Evolutionary conservation across 2,888 invertebrate species (phyloP), one percentile per base, ranked within the genome.

Genomic region (Crematogaster levior): DNA sequence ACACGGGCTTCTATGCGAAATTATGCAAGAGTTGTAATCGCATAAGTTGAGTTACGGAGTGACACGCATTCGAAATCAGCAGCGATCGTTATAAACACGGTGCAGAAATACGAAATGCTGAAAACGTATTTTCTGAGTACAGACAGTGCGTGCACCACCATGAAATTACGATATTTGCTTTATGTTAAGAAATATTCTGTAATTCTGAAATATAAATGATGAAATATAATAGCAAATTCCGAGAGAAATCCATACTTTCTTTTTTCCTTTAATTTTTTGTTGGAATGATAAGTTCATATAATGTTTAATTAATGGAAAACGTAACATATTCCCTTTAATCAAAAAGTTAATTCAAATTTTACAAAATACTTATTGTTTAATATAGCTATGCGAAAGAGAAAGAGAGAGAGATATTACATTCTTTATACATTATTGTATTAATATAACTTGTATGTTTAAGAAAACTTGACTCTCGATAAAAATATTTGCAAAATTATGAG

Each of bases 21-120:
- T 68, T 68, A 68, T 79, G 77, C 68, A 79, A 58, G 43, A 68
- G 43, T 3, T 12, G 68, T 43, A 15, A 46, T 68, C 66, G 43
- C 18, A 21, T 43, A 56, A 68, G 30, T 34, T 77, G 43, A 77
- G 15, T 66, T 68, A 56, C 43, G 27, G 27, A 65, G 15, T n/a
- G 53, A 30, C 51, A 40, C 37, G 51, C 51, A 37, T 37, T 66
- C 30, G 21, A 1, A 43, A 77, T 56, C 6, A 12, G 18, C 43
- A 65, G 21, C 15, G 12, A 7, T 18, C 15, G n/a, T 75, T 65
- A 37, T 53, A 27, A 75, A 65, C 27, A 51, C n/a, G 37, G 10
- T 1, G 12, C 24, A 30, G 21, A 68, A 56, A 53, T 40, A 63
- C 24, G 34, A 43, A 66, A 66, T 40, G 18, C 12, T 24, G 58